Conservation (phyloP, 2,888 invertebrate species). For the Steinernema carpocapsae region DNA sequence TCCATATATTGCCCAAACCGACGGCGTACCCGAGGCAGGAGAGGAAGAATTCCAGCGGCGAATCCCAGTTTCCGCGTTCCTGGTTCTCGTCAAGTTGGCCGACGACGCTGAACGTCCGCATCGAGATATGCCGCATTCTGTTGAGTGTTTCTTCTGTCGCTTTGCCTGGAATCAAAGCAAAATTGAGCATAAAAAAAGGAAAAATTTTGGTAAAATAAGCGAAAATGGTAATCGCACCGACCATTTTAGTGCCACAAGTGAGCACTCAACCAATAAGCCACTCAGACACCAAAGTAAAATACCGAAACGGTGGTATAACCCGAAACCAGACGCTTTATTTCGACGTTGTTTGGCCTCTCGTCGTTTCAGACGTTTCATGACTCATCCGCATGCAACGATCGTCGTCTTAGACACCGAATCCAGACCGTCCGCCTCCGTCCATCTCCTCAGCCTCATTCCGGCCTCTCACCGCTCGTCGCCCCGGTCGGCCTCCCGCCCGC, state of each 20-base stretch:
- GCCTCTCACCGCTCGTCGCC: neutral
- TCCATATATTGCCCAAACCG: conserved; percentile 74
- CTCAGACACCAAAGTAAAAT: too few relatives aligned
- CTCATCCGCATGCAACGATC: too few relatives aligned
- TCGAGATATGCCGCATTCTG: conserved; percentile 50
- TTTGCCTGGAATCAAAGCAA: conserved; percentile 2
- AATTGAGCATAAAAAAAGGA: neutral
- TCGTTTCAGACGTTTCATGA: too few relatives aligned
- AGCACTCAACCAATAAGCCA: too few relatives aligned
- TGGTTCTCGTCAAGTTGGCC: conserved; percentile 68
- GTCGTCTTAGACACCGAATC: neutral
- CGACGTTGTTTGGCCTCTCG: too few relatives aligned
- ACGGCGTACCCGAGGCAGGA: conserved; percentile 74
- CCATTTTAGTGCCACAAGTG: too few relatives aligned
- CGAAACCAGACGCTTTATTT: too few relatives aligned
- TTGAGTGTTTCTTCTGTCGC: conserved; percentile 48
- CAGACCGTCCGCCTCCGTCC: neutral
- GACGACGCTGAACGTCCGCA: conserved; percentile 50
- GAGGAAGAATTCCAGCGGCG: conserved; percentile 73
- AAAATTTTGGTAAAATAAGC: too few relatives aligned
- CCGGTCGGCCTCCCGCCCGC: neutral
- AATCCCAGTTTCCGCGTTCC: conserved; percentile 71
- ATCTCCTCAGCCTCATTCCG: neutral
- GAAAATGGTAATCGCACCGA: too few relatives aligned
- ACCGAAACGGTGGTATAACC: too few relatives aligned